These are phyloP conservation scores for Alectura lathami DNA, from an alignment of 2,113 vertebrate species.

Conservation along the genomic window DNA sequence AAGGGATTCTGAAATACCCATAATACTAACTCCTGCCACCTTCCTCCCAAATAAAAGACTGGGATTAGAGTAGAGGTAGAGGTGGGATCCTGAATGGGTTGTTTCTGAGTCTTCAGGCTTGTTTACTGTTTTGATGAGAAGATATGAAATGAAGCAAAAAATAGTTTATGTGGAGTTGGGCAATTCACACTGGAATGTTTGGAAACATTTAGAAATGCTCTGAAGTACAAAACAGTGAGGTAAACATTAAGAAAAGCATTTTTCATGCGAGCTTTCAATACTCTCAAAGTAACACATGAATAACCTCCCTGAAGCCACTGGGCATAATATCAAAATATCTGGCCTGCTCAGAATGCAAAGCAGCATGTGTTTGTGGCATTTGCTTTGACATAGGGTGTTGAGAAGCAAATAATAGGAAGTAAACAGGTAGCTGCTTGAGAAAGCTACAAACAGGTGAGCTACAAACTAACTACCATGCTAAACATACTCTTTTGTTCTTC, in stretches of 20 bases:
- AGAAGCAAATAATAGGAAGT: background rate
- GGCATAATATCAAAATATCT: background rate
- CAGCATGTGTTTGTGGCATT: background rate
- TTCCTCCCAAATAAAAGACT: background rate
- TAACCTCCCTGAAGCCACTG: conserved; percentile 20
- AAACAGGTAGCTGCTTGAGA: background rate
- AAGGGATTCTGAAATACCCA: background rate
- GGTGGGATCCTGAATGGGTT: background rate
- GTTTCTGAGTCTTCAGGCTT: background rate
- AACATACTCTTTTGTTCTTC: background rate
- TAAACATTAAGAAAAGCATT: conserved; percentile 1
- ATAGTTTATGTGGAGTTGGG: background rate
- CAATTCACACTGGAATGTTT: background rate
- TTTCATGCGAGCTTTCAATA: background rate
- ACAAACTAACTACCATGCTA: background rate
- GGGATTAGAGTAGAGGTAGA: background rate
- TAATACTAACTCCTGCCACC: background rate
- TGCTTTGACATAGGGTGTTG: background rate
- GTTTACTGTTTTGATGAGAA: background rate
- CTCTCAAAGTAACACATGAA: background rate
- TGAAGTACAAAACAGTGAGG: conserved; percentile 33
- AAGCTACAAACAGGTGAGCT: background rate
- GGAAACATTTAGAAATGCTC: conserved; percentile 16
- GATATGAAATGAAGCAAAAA: background rate
- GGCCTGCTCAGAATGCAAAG: background rate